A percentile compares a stretch with the other conserved stretches of the same genome.
These are phyloP conservation scores for Stenolophus ochropezus DNA, from an alignment of 2,888 invertebrate genomes.

Conservation along the genomic window DNA sequence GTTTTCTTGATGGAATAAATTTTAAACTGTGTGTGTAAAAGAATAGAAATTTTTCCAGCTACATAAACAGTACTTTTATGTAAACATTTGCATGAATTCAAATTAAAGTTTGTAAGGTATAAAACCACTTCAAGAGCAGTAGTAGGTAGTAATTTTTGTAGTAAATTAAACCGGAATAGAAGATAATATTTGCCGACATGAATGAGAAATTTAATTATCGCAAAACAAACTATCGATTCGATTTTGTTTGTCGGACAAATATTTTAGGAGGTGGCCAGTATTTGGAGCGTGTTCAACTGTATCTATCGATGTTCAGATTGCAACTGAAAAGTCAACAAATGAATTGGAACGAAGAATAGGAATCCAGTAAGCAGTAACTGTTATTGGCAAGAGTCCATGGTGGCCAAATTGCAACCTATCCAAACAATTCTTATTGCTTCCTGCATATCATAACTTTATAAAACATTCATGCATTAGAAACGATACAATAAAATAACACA, in stretches of 20 bases:
- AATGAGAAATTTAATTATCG: slow-evolving; percentile 9
- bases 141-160: not conserved
- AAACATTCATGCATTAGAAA: slow-evolving; percentile 34
- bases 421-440: not conserved
- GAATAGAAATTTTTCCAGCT: slow-evolving; percentile 18
- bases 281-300: slow-evolving; percentile 34
- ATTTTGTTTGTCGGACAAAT: slow-evolving; percentile 28
- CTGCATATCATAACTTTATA: slow-evolving; percentile 41
- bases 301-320: slow-evolving; percentile 27
- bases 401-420: slow-evolving; percentile 6
- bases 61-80: slow-evolving; percentile 16
- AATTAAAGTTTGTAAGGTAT: slow-evolving; percentile 3
- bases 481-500: no score
- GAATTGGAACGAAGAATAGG: slow-evolving; percentile 37
- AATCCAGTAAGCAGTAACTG: slow-evolving; percentile 23
- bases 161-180: not conserved
- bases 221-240: slow-evolving; percentile 11
- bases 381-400: slow-evolving; percentile 32
- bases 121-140: not conserved
- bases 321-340: slow-evolving; percentile 42
- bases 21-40: slow-evolving; percentile 9
- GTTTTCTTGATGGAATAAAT: slow-evolving; percentile 36
- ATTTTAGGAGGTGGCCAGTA: slow-evolving; percentile 32
- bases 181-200: not conserved
- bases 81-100: slow-evolving; percentile 13